Evolutionary conservation across 2,888 invertebrate genomes (phyloP).

Genomic region (Alsophila aescularia): DNA sequence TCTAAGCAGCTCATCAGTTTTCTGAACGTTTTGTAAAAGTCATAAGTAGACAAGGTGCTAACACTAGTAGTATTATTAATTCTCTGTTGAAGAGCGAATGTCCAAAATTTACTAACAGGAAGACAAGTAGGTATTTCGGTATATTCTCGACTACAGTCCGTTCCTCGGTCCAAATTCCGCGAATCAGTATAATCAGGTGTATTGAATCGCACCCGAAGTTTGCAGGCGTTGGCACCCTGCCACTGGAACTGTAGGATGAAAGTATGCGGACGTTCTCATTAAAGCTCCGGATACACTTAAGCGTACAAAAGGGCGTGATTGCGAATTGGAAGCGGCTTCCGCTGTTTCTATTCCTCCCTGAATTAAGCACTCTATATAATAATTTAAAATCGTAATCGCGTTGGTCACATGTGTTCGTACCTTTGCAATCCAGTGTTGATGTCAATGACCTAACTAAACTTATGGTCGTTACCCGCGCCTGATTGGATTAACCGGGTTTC

Average conservation of each 20-base stretch:
- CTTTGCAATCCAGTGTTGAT: too few relatives aligned
- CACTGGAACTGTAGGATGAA: slow-evolving; percentile 25
- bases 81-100: background rate
- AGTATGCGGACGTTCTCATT: slow-evolving; percentile 30
- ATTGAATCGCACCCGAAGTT: slow-evolving; percentile 15
- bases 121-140: background rate
- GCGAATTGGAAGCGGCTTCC: too few relatives aligned
- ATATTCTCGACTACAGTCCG: background rate
- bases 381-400: too few relatives aligned
- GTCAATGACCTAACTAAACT: too few relatives aligned
- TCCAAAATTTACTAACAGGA: background rate
- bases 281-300: slow-evolving; percentile 14
- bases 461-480: background rate
- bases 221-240: slow-evolving; percentile 29
- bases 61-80: too few relatives aligned
- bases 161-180: slow-evolving; percentile 16
- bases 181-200: slow-evolving; percentile 22
- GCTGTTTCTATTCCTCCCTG: too few relatives aligned
- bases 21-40: too few relatives aligned
- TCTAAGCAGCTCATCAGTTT: too few relatives aligned
- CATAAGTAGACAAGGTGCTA: background rate
- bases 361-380: too few relatives aligned
- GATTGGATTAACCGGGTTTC: background rate
- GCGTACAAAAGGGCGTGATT: background rate
- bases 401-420: too few relatives aligned